Conservation (phyloP, 2,113 vertebrate genomes). For the Opisthocomus hoazin region DNA sequence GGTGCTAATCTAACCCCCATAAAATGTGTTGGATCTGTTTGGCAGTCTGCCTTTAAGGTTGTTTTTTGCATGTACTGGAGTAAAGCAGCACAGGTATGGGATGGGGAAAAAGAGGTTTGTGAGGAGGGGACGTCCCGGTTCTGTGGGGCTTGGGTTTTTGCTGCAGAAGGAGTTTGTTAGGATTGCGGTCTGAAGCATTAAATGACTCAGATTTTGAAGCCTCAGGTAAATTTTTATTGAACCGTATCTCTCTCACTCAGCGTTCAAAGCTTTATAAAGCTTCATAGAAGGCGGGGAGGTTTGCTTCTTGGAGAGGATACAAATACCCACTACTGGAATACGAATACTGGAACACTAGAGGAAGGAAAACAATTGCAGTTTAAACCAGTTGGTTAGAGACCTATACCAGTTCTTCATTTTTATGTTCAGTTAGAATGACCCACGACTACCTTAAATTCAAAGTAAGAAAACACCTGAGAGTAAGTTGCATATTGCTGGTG, state of each 20-base stretch:
- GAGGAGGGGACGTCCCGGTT: not conserved
- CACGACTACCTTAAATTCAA: conserved; percentile 1
- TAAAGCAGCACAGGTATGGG: not conserved
- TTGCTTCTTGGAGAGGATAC: not conserved
- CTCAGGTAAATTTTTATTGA: not conserved
- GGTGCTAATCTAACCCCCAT: not conserved
- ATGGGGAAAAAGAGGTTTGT: not conserved
- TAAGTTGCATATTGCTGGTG: conserved; percentile 18
- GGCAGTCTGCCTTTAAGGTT: conserved; percentile 28
- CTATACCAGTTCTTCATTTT: not conserved
- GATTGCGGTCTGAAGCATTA: not conserved
- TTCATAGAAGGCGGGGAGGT: not conserved
- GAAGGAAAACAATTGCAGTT: not conserved
- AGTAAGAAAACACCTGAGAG: not conserved
- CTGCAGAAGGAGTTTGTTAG: not conserved
- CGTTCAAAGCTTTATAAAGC: not conserved
- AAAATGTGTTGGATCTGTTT: not conserved
- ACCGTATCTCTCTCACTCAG: not conserved
- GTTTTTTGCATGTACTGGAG: not conserved
- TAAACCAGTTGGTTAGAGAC: not conserved
- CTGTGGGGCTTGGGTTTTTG: not conserved
- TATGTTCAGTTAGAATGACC: not conserved
- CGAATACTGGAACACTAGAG: not conserved
- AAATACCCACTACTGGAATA: not conserved
- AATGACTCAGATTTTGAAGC: not conserved